Percentiles rank a stretch among this genome's conserved stretches.
Conservation (phyloP, 2,888 invertebrate genomes). For the Zygogramma bicolorata region DNA sequence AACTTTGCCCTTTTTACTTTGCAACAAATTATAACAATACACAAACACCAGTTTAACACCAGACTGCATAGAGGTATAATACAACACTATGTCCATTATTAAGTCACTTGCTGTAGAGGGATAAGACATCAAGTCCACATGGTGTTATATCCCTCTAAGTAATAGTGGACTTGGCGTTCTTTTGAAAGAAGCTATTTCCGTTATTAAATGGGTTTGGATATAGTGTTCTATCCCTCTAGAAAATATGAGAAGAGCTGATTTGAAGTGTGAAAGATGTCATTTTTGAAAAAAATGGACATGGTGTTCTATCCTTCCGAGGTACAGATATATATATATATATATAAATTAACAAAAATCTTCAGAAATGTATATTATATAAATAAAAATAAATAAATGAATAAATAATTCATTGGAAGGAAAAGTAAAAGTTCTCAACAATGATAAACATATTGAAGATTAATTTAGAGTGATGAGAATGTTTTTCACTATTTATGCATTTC, state of each 20-base stretch:
- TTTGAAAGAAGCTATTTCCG: neutral
- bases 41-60: slow-evolving; percentile 13
- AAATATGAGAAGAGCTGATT: neutral
- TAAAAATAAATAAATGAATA: too few species aligned
- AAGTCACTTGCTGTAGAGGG: slow-evolving; percentile 6
- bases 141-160: slow-evolving; percentile 18
- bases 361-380: too few species aligned
- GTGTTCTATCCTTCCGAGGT: too few species aligned
- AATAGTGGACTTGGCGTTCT: slow-evolving; percentile 12
- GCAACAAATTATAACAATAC: slow-evolving; percentile 16
- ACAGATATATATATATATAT: too few species aligned
- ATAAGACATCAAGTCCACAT: slow-evolving; percentile 19
- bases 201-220: neutral
- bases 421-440: too few species aligned
- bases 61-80: slow-evolving; percentile 13
- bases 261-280: neutral
- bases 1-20: slow-evolving; percentile 23
- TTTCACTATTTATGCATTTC: too few species aligned
- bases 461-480: too few species aligned
- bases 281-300: neutral
- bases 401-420: too few species aligned
- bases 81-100: slow-evolving; percentile 16
- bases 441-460: too few species aligned
- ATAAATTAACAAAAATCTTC: too few species aligned
- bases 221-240: neutral